Evolutionary conservation across 2,888 invertebrate genomes (phyloP).

Genomic region (Tipula vernalis): DNA sequence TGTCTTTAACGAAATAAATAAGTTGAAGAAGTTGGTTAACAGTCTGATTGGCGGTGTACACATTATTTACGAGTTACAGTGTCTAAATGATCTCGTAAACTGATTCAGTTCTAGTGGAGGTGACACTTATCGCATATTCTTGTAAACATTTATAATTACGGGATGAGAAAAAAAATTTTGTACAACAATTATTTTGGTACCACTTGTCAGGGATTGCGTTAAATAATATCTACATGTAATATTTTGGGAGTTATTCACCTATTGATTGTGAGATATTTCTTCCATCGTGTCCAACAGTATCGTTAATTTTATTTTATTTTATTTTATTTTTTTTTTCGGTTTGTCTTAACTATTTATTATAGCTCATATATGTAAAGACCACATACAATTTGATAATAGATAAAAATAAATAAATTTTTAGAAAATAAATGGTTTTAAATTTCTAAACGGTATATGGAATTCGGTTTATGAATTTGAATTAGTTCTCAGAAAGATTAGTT

Average conservation of each 20-base stretch:
- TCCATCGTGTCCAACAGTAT: background rate
- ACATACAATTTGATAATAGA: constrained; percentile 4
- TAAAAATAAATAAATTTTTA: background rate
- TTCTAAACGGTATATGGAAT: constrained; percentile 8
- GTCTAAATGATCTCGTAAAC: background rate
- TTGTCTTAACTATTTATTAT: background rate
- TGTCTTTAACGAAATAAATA: background rate
- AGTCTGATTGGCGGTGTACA: background rate
- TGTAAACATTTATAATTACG: no score
- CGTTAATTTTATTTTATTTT: background rate
- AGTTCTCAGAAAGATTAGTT: background rate
- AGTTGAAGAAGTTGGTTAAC: background rate
- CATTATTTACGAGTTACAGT: background rate
- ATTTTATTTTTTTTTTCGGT: background rate
- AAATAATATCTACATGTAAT: background rate
- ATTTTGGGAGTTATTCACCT: background rate
- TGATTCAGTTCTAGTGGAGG: background rate
- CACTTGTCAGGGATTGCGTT: background rate
- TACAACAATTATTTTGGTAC: no score
- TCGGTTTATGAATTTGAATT: background rate
- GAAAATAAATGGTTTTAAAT: background rate
- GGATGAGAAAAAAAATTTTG: no score
- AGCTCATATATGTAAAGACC: background rate
- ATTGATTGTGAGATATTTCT: background rate
- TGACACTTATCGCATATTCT: background rate